Base-by-base conservation (phyloP, 2,888 invertebrate genomes). In the Hermaeophaga mercurialis region DNA sequence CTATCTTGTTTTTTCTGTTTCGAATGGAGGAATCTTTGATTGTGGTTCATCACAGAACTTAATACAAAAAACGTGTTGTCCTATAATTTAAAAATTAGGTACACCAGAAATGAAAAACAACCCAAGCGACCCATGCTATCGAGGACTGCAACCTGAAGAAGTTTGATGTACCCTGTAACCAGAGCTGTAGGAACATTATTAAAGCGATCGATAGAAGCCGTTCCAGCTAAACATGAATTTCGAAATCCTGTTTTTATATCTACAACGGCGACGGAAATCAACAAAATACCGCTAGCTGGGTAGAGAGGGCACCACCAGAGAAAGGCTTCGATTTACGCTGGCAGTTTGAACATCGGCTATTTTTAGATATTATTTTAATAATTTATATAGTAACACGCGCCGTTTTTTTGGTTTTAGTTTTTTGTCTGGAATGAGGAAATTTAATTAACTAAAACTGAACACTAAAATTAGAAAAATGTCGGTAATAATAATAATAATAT, bases 241-340 rank as follows among this genome's bases (percentile, higher is more conserved):
- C 14, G 52, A 63, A 62, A 62, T 64, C 50, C 63, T 64, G 63
- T 64, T 64, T 62, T 58, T 55, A 41, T 47, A 31, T 31, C 41
- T 41, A 39, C 43, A 15, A 38, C 43, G 45, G 24, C 34, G 47
- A 34, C 45, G 17, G 49, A 38, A 54, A 41, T 24, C 53, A 17
- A 18, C 14, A 8, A 39, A 56, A 48, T 65, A 58, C 48, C 46
- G 59, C 63, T 61, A 65, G 61, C 58, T 61, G 39, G 43, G 46
- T 53, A 66, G 57, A 70, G 69, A 70, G 68, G 69, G 68, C 69
- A 65, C 57, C 64, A 67, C 66, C 11, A n/a, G 8, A 54, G 52
- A 45, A 47, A 43, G 34, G 17, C 36, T 14, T 52, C 39, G 17
- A 43, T 28, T 31, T 18, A 22, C 14, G 18, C 15, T 46, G 6